Conservation (phyloP, 2,888 invertebrate species). For the Nasonovia ribisnigri region DNA sequence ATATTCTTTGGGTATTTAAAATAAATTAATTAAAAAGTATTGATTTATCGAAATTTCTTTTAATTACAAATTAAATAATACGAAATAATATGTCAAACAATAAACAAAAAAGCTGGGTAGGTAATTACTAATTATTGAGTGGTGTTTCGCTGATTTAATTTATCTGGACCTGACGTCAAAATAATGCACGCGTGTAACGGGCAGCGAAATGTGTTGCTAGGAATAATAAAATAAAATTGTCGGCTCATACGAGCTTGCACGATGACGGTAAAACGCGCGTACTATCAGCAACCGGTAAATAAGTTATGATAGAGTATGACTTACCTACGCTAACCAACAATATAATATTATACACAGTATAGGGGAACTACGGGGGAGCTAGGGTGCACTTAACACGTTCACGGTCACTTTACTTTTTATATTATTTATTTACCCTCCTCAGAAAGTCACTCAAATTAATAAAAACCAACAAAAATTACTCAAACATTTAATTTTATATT, state of each 20-base stretch:
- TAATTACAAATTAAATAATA: neutral
- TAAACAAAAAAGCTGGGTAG: neutral
- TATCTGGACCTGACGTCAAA: neutral
- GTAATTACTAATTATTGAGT: neutral
- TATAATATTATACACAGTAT: neutral
- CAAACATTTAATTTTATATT: too few species aligned
- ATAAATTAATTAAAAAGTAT: neutral
- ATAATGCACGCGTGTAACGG: neutral
- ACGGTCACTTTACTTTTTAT: too few species aligned
- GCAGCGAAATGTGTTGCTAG: neutral
- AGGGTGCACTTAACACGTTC: too few species aligned
- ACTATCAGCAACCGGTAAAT: neutral
- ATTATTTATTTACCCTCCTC: too few species aligned
- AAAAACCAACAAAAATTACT: too few species aligned
- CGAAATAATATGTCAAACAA: neutral
- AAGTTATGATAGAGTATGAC: too few species aligned
- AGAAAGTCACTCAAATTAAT: too few species aligned
- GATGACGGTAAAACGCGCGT: neutral
- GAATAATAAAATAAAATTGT: neutral
- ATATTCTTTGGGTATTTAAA: neutral
- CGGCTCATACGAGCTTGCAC: neutral
- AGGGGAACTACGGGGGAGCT: too few species aligned
- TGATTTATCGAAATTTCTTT: neutral
- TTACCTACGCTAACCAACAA: too few species aligned
- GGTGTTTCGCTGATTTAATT: neutral